phyloP scores from a whole-genome alignment of 2,797 vertebrate genomes.

The Adelosebastes latens region DNA sequence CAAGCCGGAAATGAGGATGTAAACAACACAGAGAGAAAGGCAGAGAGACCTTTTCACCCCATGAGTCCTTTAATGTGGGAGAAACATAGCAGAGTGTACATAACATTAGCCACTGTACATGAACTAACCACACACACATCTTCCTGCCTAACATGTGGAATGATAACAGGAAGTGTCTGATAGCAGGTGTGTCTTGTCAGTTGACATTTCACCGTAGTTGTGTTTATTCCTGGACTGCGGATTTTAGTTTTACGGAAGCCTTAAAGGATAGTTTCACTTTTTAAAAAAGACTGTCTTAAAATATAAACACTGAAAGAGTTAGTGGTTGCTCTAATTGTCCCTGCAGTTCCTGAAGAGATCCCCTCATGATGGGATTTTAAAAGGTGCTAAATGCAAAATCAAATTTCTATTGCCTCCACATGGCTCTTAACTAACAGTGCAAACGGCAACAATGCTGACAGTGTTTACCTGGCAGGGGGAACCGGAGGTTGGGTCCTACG shows the following conservation, averaged over 20 bases:
- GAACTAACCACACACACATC: not conserved
- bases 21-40: conserved; percentile 44
- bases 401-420: no score
- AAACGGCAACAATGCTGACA: no score
- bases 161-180: conserved; percentile 23
- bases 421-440: no score
- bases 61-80: conserved; percentile 31
- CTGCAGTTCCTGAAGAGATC: not conserved
- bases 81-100: conserved; percentile 25
- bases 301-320: not conserved
- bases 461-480: no score
- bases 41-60: conserved; percentile 15
- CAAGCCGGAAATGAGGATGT: conserved; percentile 45
- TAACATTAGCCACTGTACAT: conserved; percentile 22
- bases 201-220: not conserved
- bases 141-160: not conserved
- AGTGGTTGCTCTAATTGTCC: not conserved
- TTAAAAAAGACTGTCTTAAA: not conserved
- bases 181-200: not conserved
- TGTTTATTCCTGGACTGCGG: not conserved
- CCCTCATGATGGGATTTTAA: not conserved
- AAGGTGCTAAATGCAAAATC: no score
- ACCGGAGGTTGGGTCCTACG: no score
- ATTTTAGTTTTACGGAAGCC: not conserved
- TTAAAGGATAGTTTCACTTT: not conserved